Evolutionary conservation across 2,888 invertebrate genomes (phyloP).

Genomic region (Exephanes ischioxanthus): DNA sequence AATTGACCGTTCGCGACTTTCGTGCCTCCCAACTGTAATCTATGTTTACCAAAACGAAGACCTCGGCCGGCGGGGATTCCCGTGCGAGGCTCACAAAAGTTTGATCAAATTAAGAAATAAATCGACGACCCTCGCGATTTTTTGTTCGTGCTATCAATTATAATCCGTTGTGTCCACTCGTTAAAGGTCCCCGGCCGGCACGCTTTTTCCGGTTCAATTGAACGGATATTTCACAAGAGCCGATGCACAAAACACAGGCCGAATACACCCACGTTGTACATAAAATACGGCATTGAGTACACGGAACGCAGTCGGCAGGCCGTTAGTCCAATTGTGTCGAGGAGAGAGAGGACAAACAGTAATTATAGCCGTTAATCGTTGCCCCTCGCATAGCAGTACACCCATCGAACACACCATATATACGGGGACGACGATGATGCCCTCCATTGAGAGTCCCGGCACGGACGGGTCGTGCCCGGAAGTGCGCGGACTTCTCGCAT

Average conservation of each 20-base stretch:
- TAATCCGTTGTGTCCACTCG: constrained; percentile 28
- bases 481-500: constrained; percentile 60
- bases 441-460: constrained; percentile 63
- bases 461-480: constrained; percentile 60
- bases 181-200: neutral
- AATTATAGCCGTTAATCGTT: constrained; percentile 76
- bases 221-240: constrained; percentile 23
- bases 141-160: constrained; percentile 10
- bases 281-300: constrained; percentile 3
- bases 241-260: constrained; percentile 7
- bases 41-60: constrained; percentile 7
- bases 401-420: neutral
- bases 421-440: constrained; percentile 34
- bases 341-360: constrained; percentile 72
- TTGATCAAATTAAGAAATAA: constrained; percentile 10
- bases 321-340: constrained; percentile 64
- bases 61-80: neutral
- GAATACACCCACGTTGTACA: constrained; percentile 44
- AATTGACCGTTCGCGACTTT: constrained; percentile 25
- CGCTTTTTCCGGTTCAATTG: constrained; percentile 53
- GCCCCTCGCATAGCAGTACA: constrained; percentile 65
- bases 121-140: neutral
- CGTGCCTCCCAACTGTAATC: neutral
- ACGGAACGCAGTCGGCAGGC: constrained; percentile 29
- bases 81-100: neutral